Conservation (phyloP, 2,797 vertebrate genomes). For the Mormyrus hasselquistii region DNA sequence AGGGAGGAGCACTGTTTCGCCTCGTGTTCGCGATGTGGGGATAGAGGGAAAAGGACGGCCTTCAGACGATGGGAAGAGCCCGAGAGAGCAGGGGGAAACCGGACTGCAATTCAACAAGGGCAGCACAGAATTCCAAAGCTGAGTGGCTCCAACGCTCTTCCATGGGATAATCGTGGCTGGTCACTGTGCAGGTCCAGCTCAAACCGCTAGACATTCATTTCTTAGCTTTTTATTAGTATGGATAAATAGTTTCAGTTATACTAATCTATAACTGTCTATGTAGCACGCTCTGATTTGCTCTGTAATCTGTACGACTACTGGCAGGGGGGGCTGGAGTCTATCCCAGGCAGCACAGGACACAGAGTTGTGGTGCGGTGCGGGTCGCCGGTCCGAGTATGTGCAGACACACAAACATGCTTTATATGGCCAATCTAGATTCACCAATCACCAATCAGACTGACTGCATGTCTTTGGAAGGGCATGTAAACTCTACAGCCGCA, state of each 20-base stretch:
- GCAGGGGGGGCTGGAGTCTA: background rate
- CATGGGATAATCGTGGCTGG: conserved; percentile 47
- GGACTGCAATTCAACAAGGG: conserved; percentile 19
- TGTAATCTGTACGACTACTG: background rate
- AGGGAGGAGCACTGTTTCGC: conserved; percentile 51
- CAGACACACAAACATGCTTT: background rate
- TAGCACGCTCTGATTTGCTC: background rate
- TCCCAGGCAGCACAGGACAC: background rate
- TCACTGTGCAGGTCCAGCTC: conserved; percentile 50
- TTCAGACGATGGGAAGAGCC: background rate
- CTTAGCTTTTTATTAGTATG: conserved; percentile 42
- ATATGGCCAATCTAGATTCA: background rate
- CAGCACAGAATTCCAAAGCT: conserved; percentile 51
- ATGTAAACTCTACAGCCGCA: background rate
- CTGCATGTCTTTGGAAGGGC: background rate
- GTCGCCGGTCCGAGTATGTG: background rate
- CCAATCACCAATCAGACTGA: background rate
- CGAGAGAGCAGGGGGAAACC: background rate
- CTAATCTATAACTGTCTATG: background rate
- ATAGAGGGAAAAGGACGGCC: conserved; percentile 18
- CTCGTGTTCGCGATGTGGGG: conserved; percentile 51
- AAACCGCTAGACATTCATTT: conserved; percentile 56
- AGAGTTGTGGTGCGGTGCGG: background rate
- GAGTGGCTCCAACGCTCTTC: conserved; percentile 46
- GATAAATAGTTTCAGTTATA: background rate